Evolutionary conservation across 2,888 invertebrate genomes (phyloP), one percentile per base, ranked within the genome.

Genomic region (Alloplasta piceator): DNA sequence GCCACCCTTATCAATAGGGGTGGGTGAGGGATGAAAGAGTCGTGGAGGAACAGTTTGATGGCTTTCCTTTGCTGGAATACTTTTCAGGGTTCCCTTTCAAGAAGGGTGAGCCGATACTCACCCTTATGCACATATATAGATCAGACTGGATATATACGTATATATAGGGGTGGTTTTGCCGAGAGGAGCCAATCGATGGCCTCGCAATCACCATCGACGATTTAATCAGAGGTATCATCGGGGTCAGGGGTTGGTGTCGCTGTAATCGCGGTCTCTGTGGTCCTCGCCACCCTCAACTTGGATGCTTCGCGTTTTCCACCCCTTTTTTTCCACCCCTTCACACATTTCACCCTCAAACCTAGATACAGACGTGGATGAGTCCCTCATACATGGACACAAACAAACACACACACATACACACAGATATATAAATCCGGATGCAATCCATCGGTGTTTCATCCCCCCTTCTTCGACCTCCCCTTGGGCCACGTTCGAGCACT

Each of bases 221-320:
- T 81, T 81, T 74, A 81, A 81, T 81, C 81, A 81, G 73, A 74
- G 71, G 78, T 67, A 81, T 81, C 78, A 81, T 50, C 50, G 4
- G 12, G 26, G 26, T 26, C 26, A 3, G 74, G 60, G 81, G 48
- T 74, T 36, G 68, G 81, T 81, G 78, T 78, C 55, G 66, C 67
- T 68, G 71, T 78, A 81, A 81, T 81, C 78, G 73, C 70, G 66
- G 70, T 74, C 66, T 78, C 74, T 74, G 74, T 16, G 78, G 74
- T 74, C 66, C 81, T 74, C 74, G 4, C n/a, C 46, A 63, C 68
- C 67, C 72, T 78, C 55, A 61, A 60, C 55, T 72, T 72, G 67
- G 71, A 41, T 75, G 60, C 75, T 76, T 67, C 71, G 43, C 61
- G 55, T 58, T 36, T 56, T 36, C 63, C 36, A 16, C 64, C 26